These are phyloP conservation scores for Panorpa germanica DNA, from an alignment of 2,888 invertebrate genomes.

Conservation along the genomic window DNA sequence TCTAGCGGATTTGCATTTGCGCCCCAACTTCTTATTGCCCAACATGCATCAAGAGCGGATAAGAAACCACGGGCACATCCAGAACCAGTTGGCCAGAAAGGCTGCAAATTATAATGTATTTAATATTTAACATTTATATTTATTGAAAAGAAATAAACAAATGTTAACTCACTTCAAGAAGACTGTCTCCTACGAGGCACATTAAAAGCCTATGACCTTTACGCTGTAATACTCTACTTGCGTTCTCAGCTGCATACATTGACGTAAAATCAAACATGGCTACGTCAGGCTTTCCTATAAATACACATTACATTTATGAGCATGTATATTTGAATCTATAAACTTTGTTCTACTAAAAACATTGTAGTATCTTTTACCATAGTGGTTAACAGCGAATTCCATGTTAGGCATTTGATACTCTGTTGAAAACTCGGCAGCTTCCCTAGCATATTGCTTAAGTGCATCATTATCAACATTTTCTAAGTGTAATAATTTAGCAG, in stretches of 20 bases:
- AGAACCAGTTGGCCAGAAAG: slow-evolving; percentile 98
- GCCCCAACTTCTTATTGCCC: slow-evolving; percentile 81
- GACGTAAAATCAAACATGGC: slow-evolving; percentile 99
- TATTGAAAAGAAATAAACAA: slow-evolving; percentile 1
- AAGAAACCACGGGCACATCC: slow-evolving; percentile 96
- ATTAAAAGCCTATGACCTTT: slow-evolving; percentile 66
- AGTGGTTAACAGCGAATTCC: slow-evolving; percentile 95
- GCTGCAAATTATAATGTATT: slow-evolving; percentile 26
- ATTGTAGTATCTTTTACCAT: too few relatives aligned
- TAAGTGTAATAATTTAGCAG: slow-evolving; percentile 63
- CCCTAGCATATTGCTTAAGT: slow-evolving; percentile 75
- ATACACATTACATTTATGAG: too few relatives aligned
- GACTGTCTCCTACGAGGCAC: slow-evolving; percentile 87
- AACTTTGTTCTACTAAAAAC: too few relatives aligned
- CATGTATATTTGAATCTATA: too few relatives aligned
- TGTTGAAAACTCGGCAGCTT: slow-evolving; percentile 90
- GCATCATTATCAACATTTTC: slow-evolving; percentile 86
- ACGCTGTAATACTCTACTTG: slow-evolving; percentile 56
- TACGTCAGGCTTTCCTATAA: slow-evolving; percentile 93
- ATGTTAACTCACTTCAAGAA: slow-evolving; percentile 55
- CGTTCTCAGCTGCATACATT: slow-evolving; percentile 94
- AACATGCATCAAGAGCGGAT: slow-evolving; percentile 88
- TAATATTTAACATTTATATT: neutral
- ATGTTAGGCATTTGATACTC: slow-evolving; percentile 66
- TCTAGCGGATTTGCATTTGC: slow-evolving; percentile 52